Conservation (phyloP, 2,113 vertebrate genomes). For the Zosterops borbonicus region DNA sequence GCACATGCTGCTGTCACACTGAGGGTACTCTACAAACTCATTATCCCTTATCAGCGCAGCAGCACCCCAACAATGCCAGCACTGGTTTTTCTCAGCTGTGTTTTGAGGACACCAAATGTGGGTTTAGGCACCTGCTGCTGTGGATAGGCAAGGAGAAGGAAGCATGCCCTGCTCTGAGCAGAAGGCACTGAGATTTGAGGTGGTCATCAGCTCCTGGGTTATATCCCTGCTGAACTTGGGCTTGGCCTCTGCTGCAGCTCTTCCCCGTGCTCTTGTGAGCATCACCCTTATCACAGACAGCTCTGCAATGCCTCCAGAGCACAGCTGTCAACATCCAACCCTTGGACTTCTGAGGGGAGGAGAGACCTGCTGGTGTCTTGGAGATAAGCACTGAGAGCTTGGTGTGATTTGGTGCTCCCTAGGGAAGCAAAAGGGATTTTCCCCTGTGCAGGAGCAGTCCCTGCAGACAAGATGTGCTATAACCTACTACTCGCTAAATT, state of each 20-base stretch:
- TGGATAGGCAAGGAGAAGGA: background rate
- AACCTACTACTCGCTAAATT: background rate
- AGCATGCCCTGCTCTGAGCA: background rate
- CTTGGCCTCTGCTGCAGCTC: background rate
- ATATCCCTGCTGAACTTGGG: background rate
- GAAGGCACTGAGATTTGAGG: background rate
- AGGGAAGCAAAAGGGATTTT: background rate
- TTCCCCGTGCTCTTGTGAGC: background rate
- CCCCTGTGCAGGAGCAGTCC: background rate
- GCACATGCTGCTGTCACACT: background rate
- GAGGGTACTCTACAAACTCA: background rate
- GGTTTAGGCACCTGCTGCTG: background rate
- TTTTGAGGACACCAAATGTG: background rate
- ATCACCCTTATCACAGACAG: background rate
- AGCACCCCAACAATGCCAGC: accelerated
- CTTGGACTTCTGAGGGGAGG: background rate
- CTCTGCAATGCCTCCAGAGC: background rate
- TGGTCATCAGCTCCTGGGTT: background rate
- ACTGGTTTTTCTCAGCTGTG: background rate
- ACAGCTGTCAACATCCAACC: background rate
- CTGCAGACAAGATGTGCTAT: background rate
- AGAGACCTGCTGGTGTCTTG: background rate
- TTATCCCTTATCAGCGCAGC: background rate
- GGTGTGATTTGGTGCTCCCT: background rate
- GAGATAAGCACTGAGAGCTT: background rate